phyloP scores from a whole-genome alignment of 2,113 vertebrate genomes.

The Pollimyrus isidori region DNA sequence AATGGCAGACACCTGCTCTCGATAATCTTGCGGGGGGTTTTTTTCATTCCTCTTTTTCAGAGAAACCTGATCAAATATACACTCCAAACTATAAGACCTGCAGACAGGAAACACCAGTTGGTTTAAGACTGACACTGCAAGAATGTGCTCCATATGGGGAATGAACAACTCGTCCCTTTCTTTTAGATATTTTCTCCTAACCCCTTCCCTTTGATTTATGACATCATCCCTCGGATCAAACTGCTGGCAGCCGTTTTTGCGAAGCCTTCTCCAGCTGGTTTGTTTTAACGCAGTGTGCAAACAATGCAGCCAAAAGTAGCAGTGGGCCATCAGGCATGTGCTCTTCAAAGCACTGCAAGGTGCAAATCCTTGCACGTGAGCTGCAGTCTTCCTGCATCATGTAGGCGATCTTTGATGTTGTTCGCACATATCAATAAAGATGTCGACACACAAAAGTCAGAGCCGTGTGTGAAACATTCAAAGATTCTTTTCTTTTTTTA shows the following conservation, averaged over 20 bases:
- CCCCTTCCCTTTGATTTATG: slow-evolving; percentile 19
- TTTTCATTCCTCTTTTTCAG: slow-evolving; percentile 14
- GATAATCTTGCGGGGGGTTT: not conserved
- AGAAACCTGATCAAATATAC: slow-evolving; percentile 6
- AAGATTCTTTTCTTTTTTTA: not conserved
- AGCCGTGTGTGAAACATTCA: not conserved
- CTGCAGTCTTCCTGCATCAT: not conserved
- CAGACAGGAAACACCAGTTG: slow-evolving; percentile 14
- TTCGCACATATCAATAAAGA: not conserved
- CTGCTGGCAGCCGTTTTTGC: not conserved
- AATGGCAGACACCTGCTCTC: slow-evolving; percentile 22
- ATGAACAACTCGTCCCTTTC: slow-evolving; percentile 2
- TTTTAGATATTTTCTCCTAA: not conserved
- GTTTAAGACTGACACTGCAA: slow-evolving; percentile 6
- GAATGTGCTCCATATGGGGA: slow-evolving; percentile 17
- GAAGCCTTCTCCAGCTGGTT: not conserved
- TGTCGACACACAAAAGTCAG: not conserved
- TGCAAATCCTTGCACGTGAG: not conserved
- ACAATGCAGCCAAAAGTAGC: not conserved
- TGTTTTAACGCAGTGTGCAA: slow-evolving; percentile 3
- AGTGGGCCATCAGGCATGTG: not conserved
- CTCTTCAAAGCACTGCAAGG: not conserved
- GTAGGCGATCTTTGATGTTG: not conserved
- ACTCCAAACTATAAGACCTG: slow-evolving; percentile 10
- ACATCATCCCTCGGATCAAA: slow-evolving; percentile 4